Evolutionary conservation across 1,140 invertebrate genomes (phyloP).

Genomic region (roundworm (Caenorhabditis elegans)): WBcel235 BX284603.4:3850501-3851000

Average conservation of each 20-base stretch:
- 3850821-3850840: too few species aligned
- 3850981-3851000: too few species aligned
- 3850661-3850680: neutral
- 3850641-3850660: conserved; percentile 5
- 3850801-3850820: too few species aligned
- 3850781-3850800: too few species aligned
- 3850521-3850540: conserved; percentile 69
- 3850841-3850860: too few species aligned
- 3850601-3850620: conserved; percentile 22
- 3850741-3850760: too few species aligned
- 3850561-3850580: conserved; percentile 51
- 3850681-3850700: neutral
- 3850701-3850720: too few species aligned
- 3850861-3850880: conserved; percentile 19
- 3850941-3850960: neutral
- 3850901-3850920: neutral
- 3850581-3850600: conserved; percentile 26
- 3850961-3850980: neutral
- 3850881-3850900: neutral
- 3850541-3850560: conserved; percentile 69
- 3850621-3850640: conserved; percentile 14
- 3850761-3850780: too few species aligned
- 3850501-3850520: conserved; percentile 64
- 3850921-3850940: conserved; percentile 32
- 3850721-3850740: too few species aligned